Evolutionary conservation across 2,113 vertebrate species (phyloP).

Genomic region (Todiramphus saurophagus): DNA sequence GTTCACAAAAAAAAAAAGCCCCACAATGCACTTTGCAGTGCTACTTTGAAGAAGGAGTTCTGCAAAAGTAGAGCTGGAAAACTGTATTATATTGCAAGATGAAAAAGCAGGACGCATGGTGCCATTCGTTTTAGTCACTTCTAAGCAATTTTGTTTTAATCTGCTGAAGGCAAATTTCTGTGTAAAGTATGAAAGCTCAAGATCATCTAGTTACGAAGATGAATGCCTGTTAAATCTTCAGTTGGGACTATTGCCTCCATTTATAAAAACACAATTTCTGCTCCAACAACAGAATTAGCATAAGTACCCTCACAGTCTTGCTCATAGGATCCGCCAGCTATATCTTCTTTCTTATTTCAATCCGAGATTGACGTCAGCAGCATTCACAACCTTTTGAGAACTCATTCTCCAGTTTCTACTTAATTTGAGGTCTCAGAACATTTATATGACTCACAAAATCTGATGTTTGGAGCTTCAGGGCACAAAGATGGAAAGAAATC

Average conservation of each 20-base stretch:
- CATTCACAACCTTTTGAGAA: slow-evolving; percentile 67
- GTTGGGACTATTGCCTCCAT: slow-evolving; percentile 42
- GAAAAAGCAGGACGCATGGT: slow-evolving; percentile 17
- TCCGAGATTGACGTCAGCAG: slow-evolving; percentile 67
- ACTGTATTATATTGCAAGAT: neutral
- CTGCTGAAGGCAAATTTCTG: slow-evolving; percentile 36
- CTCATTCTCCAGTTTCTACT: slow-evolving; percentile 61
- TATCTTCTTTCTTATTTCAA: slow-evolving; percentile 60
- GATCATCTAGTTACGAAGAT: slow-evolving; percentile 51
- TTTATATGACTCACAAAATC: slow-evolving; percentile 70
- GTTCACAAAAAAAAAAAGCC: neutral
- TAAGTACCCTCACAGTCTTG: slow-evolving; percentile 46
- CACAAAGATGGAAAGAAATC: slow-evolving; percentile 18
- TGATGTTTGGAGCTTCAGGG: slow-evolving; percentile 41
- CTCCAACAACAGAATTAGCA: slow-evolving; percentile 57
- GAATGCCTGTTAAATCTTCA: slow-evolving; percentile 46
- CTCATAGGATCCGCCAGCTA: slow-evolving; percentile 36
- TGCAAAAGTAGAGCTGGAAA: neutral
- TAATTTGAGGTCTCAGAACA: slow-evolving; percentile 69
- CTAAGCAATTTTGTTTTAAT: neutral
- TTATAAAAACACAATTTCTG: slow-evolving; percentile 64
- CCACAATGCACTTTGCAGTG: neutral
- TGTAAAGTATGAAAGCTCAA: slow-evolving; percentile 22
- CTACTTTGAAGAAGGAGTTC: neutral
- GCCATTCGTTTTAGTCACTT: slow-evolving; percentile 49